Evolutionary conservation across 1,140 invertebrate species (phyloP).

Genomic region (Ostrea edulis): DNA sequence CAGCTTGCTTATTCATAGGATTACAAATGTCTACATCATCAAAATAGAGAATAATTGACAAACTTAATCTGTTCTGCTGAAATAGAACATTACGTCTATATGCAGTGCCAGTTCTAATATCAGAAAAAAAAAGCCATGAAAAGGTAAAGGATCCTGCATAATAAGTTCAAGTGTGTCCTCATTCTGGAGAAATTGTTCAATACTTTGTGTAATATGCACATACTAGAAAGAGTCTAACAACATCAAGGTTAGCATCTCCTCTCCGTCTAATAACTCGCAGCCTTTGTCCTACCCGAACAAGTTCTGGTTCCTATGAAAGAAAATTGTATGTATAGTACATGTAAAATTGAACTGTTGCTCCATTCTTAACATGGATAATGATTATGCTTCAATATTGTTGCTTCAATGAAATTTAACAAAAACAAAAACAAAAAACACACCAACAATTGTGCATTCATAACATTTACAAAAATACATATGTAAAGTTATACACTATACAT

Average conservation of each 20-base stretch:
- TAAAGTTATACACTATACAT: not conserved
- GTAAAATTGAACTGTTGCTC: not conserved
- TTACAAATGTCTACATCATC: constrained; percentile 52
- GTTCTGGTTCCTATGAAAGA: not conserved
- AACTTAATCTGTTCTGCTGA: not conserved
- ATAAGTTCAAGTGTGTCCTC: constrained; percentile 15
- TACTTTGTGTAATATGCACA: constrained; percentile 16
- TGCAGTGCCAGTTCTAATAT: constrained; percentile 39
- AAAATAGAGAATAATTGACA: constrained; percentile 46
- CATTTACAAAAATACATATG: not conserved
- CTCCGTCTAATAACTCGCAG: not conserved
- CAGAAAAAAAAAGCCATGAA: constrained; percentile 37
- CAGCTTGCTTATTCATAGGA: constrained; percentile 42
- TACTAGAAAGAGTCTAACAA: not conserved
- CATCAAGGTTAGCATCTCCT: not conserved
- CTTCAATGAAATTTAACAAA: not conserved
- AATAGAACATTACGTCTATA: constrained; percentile 43
- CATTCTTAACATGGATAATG: no score
- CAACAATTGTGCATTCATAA: not conserved
- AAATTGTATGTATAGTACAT: not conserved
- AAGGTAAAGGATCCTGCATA: not conserved
- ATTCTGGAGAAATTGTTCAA: constrained; percentile 38
- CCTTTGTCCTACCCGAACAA: not conserved
- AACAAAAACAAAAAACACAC: not conserved
- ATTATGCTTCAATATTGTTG: no score